A percentile compares a stretch with the other conserved stretches of the same genome.
Evolutionary conservation across 2,113 vertebrate species (phyloP).

Genomic region (Rattus norvegicus): GRCr8 NC_086023.1:80892001-80892500

Average conservation of each 20-base stretch:
- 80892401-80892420: neutral
- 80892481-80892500: neutral
- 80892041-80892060: neutral
- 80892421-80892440: neutral
- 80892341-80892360: neutral
- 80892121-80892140: slow-evolving; percentile 40
- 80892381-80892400: neutral
- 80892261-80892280: neutral
- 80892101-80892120: slow-evolving; percentile 34
- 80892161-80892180: neutral
- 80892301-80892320: neutral
- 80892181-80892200: neutral
- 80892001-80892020: slow-evolving; percentile 15
- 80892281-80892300: neutral
- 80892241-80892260: neutral
- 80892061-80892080: slow-evolving; percentile 11
- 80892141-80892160: neutral
- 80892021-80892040: slow-evolving; percentile 24
- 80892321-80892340: neutral
- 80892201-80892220: slow-evolving; percentile 13
- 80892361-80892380: neutral
- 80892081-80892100: neutral
- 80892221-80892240: neutral
- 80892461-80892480: neutral
- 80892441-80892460: neutral